Conservation (phyloP, 2,797 vertebrate genomes). For the Gallinago solitaria region DNA sequence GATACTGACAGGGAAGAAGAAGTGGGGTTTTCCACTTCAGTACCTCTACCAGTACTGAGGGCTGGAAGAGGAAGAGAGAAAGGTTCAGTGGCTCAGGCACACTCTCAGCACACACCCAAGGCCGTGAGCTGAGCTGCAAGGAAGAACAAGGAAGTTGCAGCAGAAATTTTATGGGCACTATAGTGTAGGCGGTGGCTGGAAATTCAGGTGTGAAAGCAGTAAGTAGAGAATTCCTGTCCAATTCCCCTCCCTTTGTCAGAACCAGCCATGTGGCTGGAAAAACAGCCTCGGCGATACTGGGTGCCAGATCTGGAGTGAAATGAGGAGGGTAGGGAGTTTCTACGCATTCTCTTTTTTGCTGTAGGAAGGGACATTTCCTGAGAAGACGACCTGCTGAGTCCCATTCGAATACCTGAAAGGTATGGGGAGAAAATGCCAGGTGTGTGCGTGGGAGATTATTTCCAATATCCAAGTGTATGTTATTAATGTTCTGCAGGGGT, state of each 20-base stretch:
- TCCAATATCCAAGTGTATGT: neutral
- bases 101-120: neutral
- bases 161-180: neutral
- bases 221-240: neutral
- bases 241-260: neutral
- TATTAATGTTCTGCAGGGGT: neutral
- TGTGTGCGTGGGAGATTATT: neutral
- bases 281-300: neutral
- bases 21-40: neutral
- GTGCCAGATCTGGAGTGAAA: neutral
- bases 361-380: neutral
- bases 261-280: neutral
- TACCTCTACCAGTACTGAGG: neutral
- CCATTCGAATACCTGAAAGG: neutral
- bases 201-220: neutral
- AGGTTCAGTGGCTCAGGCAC: rapidly evolving
- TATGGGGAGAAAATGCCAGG: neutral
- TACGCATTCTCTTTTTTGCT: neutral
- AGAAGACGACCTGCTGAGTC: neutral
- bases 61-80: neutral
- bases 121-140: neutral
- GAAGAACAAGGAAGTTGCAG: neutral
- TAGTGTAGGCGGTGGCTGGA: neutral
- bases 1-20: neutral
- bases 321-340: neutral